A percentile compares a stretch with the other conserved stretches of the same genome.
phyloP scores from a whole-genome alignment of 2,888 invertebrate genomes.

The Itoplectis maculator region DNA sequence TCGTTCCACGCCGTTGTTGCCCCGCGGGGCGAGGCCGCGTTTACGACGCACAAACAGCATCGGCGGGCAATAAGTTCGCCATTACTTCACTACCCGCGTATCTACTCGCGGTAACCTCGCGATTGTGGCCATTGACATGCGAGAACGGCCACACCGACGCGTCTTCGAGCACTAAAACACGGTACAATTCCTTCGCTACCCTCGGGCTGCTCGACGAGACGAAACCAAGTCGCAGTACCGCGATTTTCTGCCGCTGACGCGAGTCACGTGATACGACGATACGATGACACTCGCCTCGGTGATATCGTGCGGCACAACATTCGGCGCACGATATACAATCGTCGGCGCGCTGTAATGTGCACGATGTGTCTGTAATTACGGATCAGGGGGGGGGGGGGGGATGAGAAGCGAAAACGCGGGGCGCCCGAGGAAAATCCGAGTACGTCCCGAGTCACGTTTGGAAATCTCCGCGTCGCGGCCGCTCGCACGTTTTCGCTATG shows the following conservation, averaged over 20 bases:
- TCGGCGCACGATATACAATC: background rate
- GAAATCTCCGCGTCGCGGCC: conserved; percentile 63
- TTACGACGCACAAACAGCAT: conserved; percentile 72
- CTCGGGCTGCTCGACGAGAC: background rate
- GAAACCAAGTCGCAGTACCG: background rate
- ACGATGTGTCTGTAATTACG: conserved; percentile 9
- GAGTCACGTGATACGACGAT: conserved; percentile 29
- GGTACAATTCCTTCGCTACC: background rate
- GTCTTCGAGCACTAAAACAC: conserved; percentile 9
- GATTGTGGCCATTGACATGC: conserved; percentile 24
- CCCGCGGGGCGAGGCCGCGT: conserved; percentile 44
- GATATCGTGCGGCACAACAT: conserved; percentile 5
- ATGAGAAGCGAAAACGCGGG: conserved; percentile 27
- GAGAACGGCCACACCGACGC: conserved; percentile 1
- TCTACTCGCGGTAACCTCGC: too few species aligned
- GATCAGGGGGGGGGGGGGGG: background rate
- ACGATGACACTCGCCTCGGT: conserved; percentile 1
- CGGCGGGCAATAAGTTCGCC: conserved; percentile 73
- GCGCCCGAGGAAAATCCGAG: conserved; percentile 3
- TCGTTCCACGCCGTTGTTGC: conserved; percentile 6
- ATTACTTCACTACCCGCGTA: conserved; percentile 71
- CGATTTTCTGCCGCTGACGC: background rate
- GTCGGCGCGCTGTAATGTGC: background rate
- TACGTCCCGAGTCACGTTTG: conserved; percentile 25
- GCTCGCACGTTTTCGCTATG: conserved; percentile 65